Evolutionary conservation across 2,797 vertebrate genomes (phyloP).

Genomic region (Tapirus indicus): DNA sequence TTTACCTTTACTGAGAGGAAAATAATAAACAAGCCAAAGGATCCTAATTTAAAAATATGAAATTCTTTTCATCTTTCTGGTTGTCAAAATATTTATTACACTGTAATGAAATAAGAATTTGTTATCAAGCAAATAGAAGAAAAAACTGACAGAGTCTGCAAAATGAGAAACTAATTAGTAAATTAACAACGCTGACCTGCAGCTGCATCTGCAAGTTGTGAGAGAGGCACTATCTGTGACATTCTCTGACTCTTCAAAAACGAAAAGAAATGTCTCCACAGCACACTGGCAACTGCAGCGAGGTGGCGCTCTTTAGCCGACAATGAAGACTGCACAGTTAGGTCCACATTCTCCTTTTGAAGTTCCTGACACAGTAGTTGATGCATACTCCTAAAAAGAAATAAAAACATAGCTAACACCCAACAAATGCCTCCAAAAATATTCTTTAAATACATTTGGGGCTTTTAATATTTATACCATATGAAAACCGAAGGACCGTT

Average conservation of each 20-base stretch:
- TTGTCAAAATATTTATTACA: constrained; percentile 67
- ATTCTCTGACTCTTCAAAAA: constrained; percentile 95
- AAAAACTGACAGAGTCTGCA: constrained; percentile 39
- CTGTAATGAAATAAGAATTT: neutral
- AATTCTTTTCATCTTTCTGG: constrained; percentile 49
- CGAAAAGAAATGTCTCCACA: constrained; percentile 97
- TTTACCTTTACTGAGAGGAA: constrained; percentile 40
- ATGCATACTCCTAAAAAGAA: constrained; percentile 92
- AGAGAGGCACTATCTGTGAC: constrained; percentile 91
- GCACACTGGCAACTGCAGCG: constrained; percentile 93
- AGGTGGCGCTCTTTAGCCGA: constrained; percentile 98
- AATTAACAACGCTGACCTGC: constrained; percentile 91
- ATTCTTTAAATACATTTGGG: constrained; percentile 68
- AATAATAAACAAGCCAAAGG: constrained; percentile 40
- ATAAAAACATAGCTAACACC: constrained; percentile 81
- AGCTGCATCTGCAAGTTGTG: constrained; percentile 95
- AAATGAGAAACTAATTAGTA: neutral
- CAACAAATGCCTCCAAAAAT: constrained; percentile 75
- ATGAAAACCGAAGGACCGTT: constrained; percentile 80
- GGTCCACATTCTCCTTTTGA: constrained; percentile 78
- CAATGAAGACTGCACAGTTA: constrained; percentile 85
- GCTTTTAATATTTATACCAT: constrained; percentile 62
- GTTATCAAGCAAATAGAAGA: neutral
- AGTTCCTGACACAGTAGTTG: constrained; percentile 89
- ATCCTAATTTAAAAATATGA: constrained; percentile 50